Conservation (phyloP, 2,888 invertebrate species). For the Drosophila nigricruria region DNA sequence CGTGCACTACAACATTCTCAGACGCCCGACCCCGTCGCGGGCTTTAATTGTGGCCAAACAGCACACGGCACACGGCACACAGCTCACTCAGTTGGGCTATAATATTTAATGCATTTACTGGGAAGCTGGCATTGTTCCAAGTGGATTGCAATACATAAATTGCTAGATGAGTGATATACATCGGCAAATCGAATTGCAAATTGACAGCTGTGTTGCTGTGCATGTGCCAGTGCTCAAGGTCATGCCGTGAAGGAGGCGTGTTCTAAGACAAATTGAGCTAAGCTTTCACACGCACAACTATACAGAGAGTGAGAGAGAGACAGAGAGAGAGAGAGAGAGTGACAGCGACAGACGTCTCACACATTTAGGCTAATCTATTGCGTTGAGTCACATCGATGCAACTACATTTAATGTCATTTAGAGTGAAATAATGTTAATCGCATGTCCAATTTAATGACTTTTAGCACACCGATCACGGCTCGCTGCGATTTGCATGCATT, state of each 20-base stretch:
- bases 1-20: slow-evolving; percentile 56
- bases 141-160: slow-evolving; percentile 53
- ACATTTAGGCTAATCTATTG: slow-evolving; percentile 62
- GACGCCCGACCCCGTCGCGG: slow-evolving; percentile 18
- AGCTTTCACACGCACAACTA: slow-evolving; percentile 25
- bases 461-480: slow-evolving; percentile 61
- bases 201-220: slow-evolving; percentile 30
- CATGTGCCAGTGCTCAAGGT: slow-evolving; percentile 25
- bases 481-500: slow-evolving; percentile 60
- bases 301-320: neutral
- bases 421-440: slow-evolving; percentile 78
- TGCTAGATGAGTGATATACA: slow-evolving; percentile 47
- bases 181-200: slow-evolving; percentile 69
- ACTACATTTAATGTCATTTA: slow-evolving; percentile 72
- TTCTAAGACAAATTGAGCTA: neutral
- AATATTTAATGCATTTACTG: slow-evolving; percentile 13
- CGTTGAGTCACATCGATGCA: slow-evolving; percentile 46
- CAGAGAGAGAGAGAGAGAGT: neutral
- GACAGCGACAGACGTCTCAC: slow-evolving; percentile 7
- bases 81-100: neutral
- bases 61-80: slow-evolving; percentile 1
- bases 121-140: slow-evolving; percentile 59
- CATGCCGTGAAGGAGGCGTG: neutral
- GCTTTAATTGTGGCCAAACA: slow-evolving; percentile 32
- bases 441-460: slow-evolving; percentile 78